Evolutionary conservation across 2,797 vertebrate genomes (phyloP).

Genomic region (Halcyon smyrnensis): DNA sequence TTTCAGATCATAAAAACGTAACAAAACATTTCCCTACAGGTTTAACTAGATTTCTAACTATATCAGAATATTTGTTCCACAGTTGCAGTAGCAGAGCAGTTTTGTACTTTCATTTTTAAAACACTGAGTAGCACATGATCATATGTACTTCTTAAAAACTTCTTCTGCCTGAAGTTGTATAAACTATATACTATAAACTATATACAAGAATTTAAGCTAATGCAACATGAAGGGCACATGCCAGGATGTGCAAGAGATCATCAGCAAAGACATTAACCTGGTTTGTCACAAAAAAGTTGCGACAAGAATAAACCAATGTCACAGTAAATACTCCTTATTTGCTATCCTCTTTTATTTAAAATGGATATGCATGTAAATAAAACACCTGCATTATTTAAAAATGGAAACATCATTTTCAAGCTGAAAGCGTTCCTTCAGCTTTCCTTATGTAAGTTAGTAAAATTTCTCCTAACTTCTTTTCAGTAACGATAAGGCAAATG

Average conservation of each 20-base stretch:
- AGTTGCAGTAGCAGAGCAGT: neutral
- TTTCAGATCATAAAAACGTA: neutral
- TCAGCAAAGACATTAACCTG: neutral
- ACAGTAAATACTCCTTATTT: neutral
- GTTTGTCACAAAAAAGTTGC: neutral
- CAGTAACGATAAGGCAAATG: neutral
- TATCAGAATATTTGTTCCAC: neutral
- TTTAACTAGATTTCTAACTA: neutral
- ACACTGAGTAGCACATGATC: rapidly evolving
- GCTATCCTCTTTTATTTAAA: neutral
- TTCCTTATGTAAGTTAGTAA: neutral
- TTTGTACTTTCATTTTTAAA: neutral
- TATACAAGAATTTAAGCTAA: neutral
- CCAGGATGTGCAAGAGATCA: neutral
- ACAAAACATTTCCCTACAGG: neutral
- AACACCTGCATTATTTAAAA: neutral
- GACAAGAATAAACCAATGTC: neutral
- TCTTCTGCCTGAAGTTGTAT: neutral
- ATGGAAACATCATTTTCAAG: neutral
- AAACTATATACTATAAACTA: neutral
- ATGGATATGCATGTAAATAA: neutral
- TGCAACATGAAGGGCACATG: neutral
- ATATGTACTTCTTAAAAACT: neutral
- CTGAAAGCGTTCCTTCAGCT: neutral
- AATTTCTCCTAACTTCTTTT: neutral